phyloP scores from a whole-genome alignment of 2,888 invertebrate genomes.

The Hirtodrosophila alboralis region DNA sequence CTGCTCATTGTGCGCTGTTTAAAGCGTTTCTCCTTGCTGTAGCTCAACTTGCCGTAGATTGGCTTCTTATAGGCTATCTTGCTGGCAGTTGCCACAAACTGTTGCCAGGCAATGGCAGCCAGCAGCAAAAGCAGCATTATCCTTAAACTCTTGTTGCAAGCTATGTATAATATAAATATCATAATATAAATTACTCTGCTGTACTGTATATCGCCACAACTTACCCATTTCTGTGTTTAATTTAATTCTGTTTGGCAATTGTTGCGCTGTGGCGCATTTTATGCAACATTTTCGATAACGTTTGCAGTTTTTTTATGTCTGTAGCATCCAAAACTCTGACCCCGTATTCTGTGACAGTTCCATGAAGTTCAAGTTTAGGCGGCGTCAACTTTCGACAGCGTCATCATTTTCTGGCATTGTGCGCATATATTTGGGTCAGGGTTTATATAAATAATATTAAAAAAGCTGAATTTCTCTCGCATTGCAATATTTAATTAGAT shows the following conservation, averaged over 20 bases:
- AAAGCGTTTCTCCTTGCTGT: slow-evolving; percentile 56
- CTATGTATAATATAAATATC: slow-evolving; percentile 16
- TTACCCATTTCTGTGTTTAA: slow-evolving; percentile 36
- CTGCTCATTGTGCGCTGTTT: slow-evolving; percentile 16
- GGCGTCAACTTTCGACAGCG: slow-evolving; percentile 7
- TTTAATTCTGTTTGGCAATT: slow-evolving; percentile 27
- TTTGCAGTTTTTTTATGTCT: slow-evolving; percentile 47
- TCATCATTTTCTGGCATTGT: slow-evolving; percentile 5
- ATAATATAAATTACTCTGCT: not conserved
- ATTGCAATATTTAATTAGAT: no score
- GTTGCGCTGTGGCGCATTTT: slow-evolving; percentile 23
- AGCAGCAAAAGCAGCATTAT: slow-evolving; percentile 35
- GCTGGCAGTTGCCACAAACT: slow-evolving; percentile 40
- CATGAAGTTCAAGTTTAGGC: slow-evolving; percentile 53
- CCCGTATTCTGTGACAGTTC: slow-evolving; percentile 12
- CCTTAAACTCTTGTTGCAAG: slow-evolving; percentile 25
- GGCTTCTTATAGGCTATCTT: slow-evolving; percentile 77
- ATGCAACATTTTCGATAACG: slow-evolving; percentile 33
- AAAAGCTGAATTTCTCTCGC: no score
- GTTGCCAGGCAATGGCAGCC: slow-evolving; percentile 15
- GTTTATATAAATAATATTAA: no score
- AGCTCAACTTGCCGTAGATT: slow-evolving; percentile 59
- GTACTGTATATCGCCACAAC: not conserved
- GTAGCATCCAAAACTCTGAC: no score
- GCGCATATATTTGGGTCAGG: slow-evolving; percentile 39